These are phyloP conservation scores for Phaedon cochleariae DNA, from an alignment of 2,888 invertebrate genomes.

Conservation along the genomic window DNA sequence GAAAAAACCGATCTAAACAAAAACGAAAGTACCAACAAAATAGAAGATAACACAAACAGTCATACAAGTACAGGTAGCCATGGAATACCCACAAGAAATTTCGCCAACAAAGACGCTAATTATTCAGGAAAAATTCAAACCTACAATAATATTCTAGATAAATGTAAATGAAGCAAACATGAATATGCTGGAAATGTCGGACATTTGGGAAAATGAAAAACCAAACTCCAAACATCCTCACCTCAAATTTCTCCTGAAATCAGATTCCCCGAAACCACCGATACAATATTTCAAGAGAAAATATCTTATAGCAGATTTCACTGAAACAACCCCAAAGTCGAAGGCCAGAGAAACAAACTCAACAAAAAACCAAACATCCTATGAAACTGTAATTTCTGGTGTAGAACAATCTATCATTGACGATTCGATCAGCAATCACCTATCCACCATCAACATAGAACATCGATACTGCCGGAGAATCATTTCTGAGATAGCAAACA, in stretches of 20 bases:
- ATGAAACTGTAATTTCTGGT: constrained; percentile 8
- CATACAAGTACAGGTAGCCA: not conserved
- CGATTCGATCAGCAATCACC: constrained; percentile 11
- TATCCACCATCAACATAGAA: constrained; percentile 3
- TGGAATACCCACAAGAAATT: not conserved
- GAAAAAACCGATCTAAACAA: too few species aligned
- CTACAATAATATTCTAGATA: constrained; percentile 1
- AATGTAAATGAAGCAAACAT: not conserved
- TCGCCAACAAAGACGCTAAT: not conserved
- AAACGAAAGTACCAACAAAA: not conserved
- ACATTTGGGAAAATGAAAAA: constrained; percentile 3
- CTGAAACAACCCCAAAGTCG: not conserved
- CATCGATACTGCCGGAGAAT: constrained; percentile 20
- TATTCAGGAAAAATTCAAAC: not conserved
- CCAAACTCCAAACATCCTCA: not conserved
- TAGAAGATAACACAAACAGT: not conserved
- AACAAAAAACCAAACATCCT: constrained; percentile 6
- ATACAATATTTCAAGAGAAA: too few species aligned
- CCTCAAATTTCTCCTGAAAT: constrained; percentile 6
- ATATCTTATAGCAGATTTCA: not conserved
- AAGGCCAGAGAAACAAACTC: too few species aligned
- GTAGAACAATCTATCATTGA: constrained; percentile 16
- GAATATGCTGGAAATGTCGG: not conserved
- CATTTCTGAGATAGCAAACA: constrained; percentile 6
- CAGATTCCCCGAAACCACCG: not conserved